Conservation (phyloP, 2,888 invertebrate species). For the Thecophora atra region DNA sequence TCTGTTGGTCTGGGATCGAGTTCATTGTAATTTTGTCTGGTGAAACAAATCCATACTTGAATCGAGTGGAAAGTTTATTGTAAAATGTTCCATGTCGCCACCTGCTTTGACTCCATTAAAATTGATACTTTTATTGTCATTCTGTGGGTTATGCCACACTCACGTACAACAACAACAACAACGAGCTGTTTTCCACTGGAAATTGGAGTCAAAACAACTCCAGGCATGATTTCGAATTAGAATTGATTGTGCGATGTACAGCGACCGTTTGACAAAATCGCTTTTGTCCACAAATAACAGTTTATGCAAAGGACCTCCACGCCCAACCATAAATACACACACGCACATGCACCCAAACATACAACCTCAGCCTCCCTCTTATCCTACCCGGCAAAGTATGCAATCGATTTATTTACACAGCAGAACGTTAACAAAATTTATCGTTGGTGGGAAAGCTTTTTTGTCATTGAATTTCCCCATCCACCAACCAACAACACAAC, state of each 20-base stretch:
- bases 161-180: background rate
- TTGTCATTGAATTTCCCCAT: background rate
- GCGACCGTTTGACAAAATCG: background rate
- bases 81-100: background rate
- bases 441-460: background rate
- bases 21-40: too few species aligned
- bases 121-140: background rate
- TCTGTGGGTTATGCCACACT: background rate
- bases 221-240: conserved; percentile 1
- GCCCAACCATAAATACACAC: background rate
- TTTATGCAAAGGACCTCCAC: background rate
- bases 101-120: background rate
- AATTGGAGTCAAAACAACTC: background rate
- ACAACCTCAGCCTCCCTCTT: background rate
- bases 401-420: conserved; percentile 10
- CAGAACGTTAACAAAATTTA: background rate
- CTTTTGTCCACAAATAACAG: background rate
- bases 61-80: too few species aligned
- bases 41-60: too few species aligned
- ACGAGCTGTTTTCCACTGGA: background rate
- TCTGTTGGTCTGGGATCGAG: too few species aligned
- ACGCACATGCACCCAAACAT: background rate
- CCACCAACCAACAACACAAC: background rate
- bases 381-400: background rate
- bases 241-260: background rate